Percentiles rank a stretch among this genome's conserved stretches.
phyloP scores from a whole-genome alignment of 2,113 vertebrate species.

The Dicentrarchus labrax region DNA sequence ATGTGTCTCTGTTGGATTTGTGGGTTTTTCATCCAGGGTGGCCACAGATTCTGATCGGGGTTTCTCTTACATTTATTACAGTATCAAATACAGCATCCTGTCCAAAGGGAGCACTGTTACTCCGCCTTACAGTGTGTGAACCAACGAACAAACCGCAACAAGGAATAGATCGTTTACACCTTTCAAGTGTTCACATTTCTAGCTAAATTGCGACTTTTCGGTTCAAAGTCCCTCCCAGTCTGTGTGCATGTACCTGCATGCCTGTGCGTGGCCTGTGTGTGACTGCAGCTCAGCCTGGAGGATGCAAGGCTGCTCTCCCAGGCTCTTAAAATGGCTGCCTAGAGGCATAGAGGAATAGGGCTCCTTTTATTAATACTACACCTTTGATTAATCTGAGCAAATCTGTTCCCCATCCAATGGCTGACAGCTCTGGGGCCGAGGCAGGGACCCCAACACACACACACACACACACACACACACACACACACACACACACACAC shows the following conservation, averaged over 20 bases:
- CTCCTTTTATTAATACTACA: constrained; percentile 80
- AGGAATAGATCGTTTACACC: constrained; percentile 1
- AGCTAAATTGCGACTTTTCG: not conserved
- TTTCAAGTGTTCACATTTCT: not conserved
- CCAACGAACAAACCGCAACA: not conserved
- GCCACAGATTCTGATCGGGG: constrained; percentile 33
- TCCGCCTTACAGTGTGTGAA: constrained; percentile 11
- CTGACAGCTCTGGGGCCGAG: constrained; percentile 77
- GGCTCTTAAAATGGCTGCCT: constrained; percentile 70
- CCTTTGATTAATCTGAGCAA: constrained; percentile 86
- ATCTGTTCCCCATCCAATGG: constrained; percentile 83
- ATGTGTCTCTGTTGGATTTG: constrained; percentile 42
- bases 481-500: constrained; percentile 33
- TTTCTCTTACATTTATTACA: constrained; percentile 15
- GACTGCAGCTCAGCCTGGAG: constrained; percentile 50
- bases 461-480: constrained; percentile 33
- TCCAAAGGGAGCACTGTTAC: constrained; percentile 23
- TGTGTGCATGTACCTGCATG: constrained; percentile 21
- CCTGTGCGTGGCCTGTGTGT: constrained; percentile 11
- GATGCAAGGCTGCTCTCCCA: constrained; percentile 55
- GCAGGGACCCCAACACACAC: constrained; percentile 61
- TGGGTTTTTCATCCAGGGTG: constrained; percentile 43
- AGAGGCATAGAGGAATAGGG: constrained; percentile 65
- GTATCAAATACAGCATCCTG: constrained; percentile 4
- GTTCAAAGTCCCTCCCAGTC: not conserved